These are phyloP conservation scores for Clostera curtula DNA, from an alignment of 2,888 invertebrate species.

Conservation along the genomic window DNA sequence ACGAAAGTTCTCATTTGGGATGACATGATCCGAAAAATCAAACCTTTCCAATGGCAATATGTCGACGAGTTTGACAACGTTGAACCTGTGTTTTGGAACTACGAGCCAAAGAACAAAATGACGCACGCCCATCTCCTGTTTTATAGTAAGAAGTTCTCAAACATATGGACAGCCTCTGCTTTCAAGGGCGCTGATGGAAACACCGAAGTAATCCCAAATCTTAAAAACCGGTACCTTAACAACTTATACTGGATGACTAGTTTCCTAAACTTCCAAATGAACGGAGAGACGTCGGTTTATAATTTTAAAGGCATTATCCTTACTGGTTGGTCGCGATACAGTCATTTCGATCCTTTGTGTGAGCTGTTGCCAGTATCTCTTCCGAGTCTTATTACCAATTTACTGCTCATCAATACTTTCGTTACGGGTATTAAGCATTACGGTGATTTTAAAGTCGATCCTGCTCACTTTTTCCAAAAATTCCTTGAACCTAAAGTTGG, in stretches of 20 bases:
- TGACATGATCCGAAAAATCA: slow-evolving; percentile 81
- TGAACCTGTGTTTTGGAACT: slow-evolving; percentile 84
- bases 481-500: slow-evolving; percentile 23
- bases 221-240: slow-evolving; percentile 80
- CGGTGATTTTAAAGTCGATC: slow-evolving; percentile 6
- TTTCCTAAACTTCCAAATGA: slow-evolving; percentile 64
- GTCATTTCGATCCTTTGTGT: slow-evolving; percentile 78
- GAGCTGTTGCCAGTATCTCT: slow-evolving; percentile 78
- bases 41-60: slow-evolving; percentile 52
- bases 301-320: slow-evolving; percentile 78
- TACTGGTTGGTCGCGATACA: slow-evolving; percentile 84
- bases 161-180: slow-evolving; percentile 88
- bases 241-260: slow-evolving; percentile 81
- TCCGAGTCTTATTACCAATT: slow-evolving; percentile 77
- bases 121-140: slow-evolving; percentile 36
- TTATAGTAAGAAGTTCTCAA: slow-evolving; percentile 69
- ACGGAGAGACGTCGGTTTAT: slow-evolving; percentile 27
- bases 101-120: slow-evolving; percentile 43
- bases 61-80: slow-evolving; percentile 64
- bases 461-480: slow-evolving; percentile 21
- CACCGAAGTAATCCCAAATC: slow-evolving; percentile 66
- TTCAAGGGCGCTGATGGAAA: slow-evolving; percentile 85
- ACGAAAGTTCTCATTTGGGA: slow-evolving; percentile 85
- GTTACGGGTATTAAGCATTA: slow-evolving; percentile 22
- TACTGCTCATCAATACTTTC: slow-evolving; percentile 60